phyloP scores from a whole-genome alignment of 2,888 invertebrate genomes.

The Drosophila monieri region DNA sequence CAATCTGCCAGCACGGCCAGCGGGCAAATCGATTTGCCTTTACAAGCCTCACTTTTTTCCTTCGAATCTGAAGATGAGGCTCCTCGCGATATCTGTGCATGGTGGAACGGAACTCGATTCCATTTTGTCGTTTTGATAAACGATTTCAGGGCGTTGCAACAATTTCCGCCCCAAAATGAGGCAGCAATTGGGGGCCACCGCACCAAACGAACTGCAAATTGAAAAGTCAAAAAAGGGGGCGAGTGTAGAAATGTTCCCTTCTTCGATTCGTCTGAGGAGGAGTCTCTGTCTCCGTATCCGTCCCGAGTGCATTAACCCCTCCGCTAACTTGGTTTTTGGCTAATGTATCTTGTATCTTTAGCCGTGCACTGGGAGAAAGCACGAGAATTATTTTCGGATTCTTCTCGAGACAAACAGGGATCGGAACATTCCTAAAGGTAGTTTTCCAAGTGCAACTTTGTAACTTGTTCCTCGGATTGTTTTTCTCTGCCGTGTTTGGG shows the following conservation, averaged over 20 bases:
- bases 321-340: slow-evolving; percentile 60
- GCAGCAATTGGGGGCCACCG: slow-evolving; percentile 51
- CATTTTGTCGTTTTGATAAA: slow-evolving; percentile 81
- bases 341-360: slow-evolving; percentile 42
- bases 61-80: background rate
- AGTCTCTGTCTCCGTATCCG: slow-evolving; percentile 7
- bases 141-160: slow-evolving; percentile 81
- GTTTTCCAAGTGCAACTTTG: slow-evolving; percentile 15
- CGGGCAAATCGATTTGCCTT: slow-evolving; percentile 76
- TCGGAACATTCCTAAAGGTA: background rate
- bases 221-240: slow-evolving; percentile 47
- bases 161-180: slow-evolving; percentile 80
- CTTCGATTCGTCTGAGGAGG: slow-evolving; percentile 29
- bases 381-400: background rate
- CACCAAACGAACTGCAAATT: slow-evolving; percentile 64
- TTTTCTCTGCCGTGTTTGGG: slow-evolving; percentile 24
- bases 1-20: slow-evolving; percentile 55
- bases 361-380: background rate
- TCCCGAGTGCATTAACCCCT: slow-evolving; percentile 79
- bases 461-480: slow-evolving; percentile 25
- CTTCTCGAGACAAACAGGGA: background rate
- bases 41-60: slow-evolving; percentile 24
- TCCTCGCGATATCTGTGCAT: slow-evolving; percentile 26
- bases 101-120: slow-evolving; percentile 77
- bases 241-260: slow-evolving; percentile 35